Conservation (phyloP, 1,140 invertebrate species). For the Cotesia glomerata region DNA sequence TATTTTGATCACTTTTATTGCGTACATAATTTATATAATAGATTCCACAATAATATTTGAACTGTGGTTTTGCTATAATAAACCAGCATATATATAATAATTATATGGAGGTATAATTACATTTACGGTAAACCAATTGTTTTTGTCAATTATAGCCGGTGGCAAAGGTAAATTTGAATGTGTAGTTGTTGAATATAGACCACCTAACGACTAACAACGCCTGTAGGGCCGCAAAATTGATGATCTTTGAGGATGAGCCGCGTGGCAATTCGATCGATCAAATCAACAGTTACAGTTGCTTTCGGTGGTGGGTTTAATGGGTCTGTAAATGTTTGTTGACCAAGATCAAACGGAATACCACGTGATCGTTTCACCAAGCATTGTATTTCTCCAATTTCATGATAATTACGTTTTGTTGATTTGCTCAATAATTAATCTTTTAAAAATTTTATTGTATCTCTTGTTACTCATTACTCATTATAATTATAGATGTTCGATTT, state of each 20-base stretch:
- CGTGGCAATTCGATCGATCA: conserved; percentile 23
- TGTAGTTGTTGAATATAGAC: neutral
- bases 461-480: neutral
- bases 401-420: conserved; percentile 15
- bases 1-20: too few relatives aligned
- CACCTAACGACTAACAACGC: neutral
- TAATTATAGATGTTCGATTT: neutral
- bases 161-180: conserved; percentile 3
- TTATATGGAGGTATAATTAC: neutral
- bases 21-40: too few relatives aligned
- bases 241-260: conserved; percentile 22
- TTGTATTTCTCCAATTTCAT: conserved; percentile 33
- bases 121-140: neutral
- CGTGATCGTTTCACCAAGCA: conserved; percentile 34
- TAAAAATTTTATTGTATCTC: neutral
- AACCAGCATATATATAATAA: too few relatives aligned
- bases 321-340: conserved; percentile 51
- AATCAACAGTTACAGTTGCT: conserved; percentile 24
- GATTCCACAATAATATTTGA: too few relatives aligned
- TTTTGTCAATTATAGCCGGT: neutral
- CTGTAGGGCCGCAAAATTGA: conserved; percentile 16
- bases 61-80: too few relatives aligned
- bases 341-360: conserved; percentile 47
- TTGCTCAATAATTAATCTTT: neutral
- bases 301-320: conserved; percentile 49